Evolutionary conservation across 2,888 invertebrate genomes (phyloP).

Genomic region (Cantharis rustica): DNA sequence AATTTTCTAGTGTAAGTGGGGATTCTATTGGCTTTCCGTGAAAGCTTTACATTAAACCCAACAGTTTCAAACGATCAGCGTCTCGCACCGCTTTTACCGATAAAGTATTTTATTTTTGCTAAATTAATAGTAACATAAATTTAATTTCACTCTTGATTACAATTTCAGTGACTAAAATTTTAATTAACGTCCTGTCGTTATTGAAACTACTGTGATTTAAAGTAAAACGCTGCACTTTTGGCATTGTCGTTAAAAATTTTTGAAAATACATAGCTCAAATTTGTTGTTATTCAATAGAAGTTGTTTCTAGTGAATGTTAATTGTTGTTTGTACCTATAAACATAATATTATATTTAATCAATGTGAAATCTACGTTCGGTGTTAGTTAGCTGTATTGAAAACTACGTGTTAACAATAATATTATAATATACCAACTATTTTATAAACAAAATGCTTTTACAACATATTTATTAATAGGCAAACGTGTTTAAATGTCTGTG

Average conservation of each 20-base stretch:
- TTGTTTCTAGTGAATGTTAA: conserved; percentile 17
- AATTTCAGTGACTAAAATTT: conserved; percentile 26
- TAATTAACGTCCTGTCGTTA: conserved; percentile 12
- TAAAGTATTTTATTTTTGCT: conserved; percentile 30
- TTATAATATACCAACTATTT: background rate
- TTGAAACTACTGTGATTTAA: conserved; percentile 26
- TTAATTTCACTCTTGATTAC: conserved; percentile 24
- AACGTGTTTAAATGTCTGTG: conserved; percentile 17
- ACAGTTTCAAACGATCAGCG: conserved; percentile 33
- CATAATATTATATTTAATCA: background rate
- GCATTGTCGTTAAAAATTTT: background rate
- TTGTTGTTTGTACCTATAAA: conserved; percentile 3
- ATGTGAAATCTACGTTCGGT: conserved; percentile 8
- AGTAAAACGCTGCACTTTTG: conserved; percentile 9
- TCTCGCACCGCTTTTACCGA: conserved; percentile 28
- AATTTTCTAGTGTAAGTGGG: conserved; percentile 45
- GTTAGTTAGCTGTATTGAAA: conserved; percentile 6
- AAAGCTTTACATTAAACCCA: conserved; percentile 41
- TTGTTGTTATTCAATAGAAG: background rate
- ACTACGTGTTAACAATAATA: background rate
- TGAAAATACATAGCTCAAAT: conserved; percentile 3
- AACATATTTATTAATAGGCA: background rate
- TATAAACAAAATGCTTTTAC: conserved; percentile 20
- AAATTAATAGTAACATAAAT: conserved; percentile 29
- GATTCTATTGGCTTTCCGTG: conserved; percentile 52